Base-by-base conservation (phyloP, 2,888 invertebrate species). In the Diloba caeruleocephala region DNA sequence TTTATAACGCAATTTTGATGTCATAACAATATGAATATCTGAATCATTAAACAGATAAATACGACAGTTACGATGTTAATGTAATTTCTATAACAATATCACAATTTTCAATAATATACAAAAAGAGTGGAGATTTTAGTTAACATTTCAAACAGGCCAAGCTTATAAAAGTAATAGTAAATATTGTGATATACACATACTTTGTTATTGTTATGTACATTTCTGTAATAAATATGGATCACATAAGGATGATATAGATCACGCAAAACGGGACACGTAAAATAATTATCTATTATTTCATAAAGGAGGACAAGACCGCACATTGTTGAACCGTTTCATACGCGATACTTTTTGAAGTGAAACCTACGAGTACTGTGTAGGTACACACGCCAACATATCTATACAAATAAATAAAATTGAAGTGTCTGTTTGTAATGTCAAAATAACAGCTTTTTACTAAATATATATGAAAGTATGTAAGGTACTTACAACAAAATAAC, bases 21-120 rank as follows among this genome's bases (percentile, higher is more conserved):
- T 46, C 55, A 52, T 75, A 85, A 85, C 84, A 84, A 76, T 80
- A n/a, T n/a, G 69, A 87, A 87, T 82, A 84, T 67, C 71, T 64
- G 76, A 78, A 70, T 66, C 75, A 57, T 71, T 48, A 85, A 84
- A 85, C 81, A 81, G 79, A 74, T 77, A 85, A 84, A 88, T 81
- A 86, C 77, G 86, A 87, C 77, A 82, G 74, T 84, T 83, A 89
- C 76, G 81, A 86, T 85, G 81, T 75, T 81, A 79, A n/a, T 78
- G 80, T 85, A 65, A 85, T 79, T 85, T 74, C 88, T 87, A 89
- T 90, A 92, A 93, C 92, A 92, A 92, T 93, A 93, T 93, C 93
- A 93, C 93, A 93, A 90, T 93, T 92, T 93, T 93, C 84, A 92
- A 91, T 92, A 92, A 92, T 91, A 90, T 91, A 92, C 91, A 89